Evolutionary conservation across 2,888 invertebrate genomes (phyloP), one percentile per base, ranked within the genome.

Genomic region (Caenorhabditis becei): DNA sequence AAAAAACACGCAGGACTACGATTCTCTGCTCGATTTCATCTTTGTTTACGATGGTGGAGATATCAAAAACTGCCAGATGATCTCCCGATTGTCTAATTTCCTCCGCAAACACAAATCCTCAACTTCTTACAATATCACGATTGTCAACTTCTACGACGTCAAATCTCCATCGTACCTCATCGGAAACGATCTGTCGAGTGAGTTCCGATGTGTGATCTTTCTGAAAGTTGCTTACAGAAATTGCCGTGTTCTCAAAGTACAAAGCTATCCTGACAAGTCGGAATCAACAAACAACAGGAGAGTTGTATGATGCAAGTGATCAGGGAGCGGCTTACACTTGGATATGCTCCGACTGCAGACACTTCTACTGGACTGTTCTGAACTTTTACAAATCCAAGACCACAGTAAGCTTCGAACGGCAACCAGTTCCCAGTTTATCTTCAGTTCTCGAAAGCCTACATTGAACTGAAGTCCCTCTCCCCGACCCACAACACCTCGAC

Each of bases 21-120:
- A 78, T 35, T 28, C 65, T 7, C 61, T 70, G 28, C 63, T 78
- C 0, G 78, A 78, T n/a, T 59, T 61, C 11, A 54, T 77, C 0
- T 77, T 77, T n/a, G 70, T 77, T 16, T 77, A 77, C 32, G 77
- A 77, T 28, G 70, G 77, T 14, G 69, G 63, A 14, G 69, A 77
- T 49, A 41, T 77, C 8, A 70, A 51, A 11, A 65, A 58, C 23
- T 63, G 56, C n/a, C 54, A 23, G 18, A 77, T 77, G 77, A 18
- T 77, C 14, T 59, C 59, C 14, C 23, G 58, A 23, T 49, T 77
- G 7, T 58, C 62, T 0, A 70, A 44, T 20, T 77, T 70, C 51
- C 37, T 69, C 4, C 56, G 41, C 20, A 77, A 65, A 28, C 63
- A 67, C 14, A 69, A 41, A 59, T 8, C 18, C 5, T 63, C 77